Percentiles rank a stretch among this genome's conserved stretches.
These are phyloP conservation scores for Cottoperca gobio DNA, from an alignment of 2,797 vertebrate species.

Conservation along the genomic window DNA sequence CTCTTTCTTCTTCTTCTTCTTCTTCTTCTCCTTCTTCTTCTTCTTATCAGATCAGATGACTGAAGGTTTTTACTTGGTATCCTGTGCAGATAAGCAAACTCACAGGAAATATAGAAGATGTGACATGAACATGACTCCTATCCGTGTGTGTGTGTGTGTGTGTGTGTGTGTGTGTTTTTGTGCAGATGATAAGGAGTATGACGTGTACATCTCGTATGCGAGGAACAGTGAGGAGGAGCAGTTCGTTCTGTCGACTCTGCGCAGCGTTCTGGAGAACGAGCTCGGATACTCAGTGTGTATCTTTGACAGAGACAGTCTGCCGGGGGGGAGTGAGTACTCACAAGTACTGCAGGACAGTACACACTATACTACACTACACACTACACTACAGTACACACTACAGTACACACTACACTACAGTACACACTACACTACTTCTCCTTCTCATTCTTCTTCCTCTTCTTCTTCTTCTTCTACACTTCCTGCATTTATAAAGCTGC, in stretches of 20 bases:
- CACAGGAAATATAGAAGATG: too few species aligned
- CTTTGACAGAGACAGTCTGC: conserved; percentile 96
- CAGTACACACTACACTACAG: background rate
- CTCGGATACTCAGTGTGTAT: conserved; percentile 96
- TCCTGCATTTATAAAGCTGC: too few species aligned
- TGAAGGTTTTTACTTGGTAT: background rate
- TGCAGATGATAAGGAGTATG: conserved; percentile 94
- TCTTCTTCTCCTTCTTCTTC: too few species aligned
- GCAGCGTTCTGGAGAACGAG: conserved; percentile 92
- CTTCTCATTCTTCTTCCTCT: too few species aligned
- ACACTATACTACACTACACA: background rate
- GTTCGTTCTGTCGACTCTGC: conserved; percentile 92
- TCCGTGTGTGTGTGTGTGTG: conserved; percentile 15
- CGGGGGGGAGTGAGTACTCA: conserved; percentile 94
- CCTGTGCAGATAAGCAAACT: background rate
- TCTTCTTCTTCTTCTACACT: background rate
- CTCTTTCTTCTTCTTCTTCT: too few species aligned
- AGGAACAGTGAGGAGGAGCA: conserved; percentile 94
- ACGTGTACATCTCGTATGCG: conserved; percentile 96
- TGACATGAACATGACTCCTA: too few species aligned
- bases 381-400: background rate
- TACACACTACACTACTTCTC: background rate
- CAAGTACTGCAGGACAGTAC: background rate
- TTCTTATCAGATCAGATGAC: too few species aligned
- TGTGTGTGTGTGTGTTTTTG: conserved; percentile 31